Base-by-base conservation (phyloP, 2,888 invertebrate genomes). In the Mycalesis mineus region DNA sequence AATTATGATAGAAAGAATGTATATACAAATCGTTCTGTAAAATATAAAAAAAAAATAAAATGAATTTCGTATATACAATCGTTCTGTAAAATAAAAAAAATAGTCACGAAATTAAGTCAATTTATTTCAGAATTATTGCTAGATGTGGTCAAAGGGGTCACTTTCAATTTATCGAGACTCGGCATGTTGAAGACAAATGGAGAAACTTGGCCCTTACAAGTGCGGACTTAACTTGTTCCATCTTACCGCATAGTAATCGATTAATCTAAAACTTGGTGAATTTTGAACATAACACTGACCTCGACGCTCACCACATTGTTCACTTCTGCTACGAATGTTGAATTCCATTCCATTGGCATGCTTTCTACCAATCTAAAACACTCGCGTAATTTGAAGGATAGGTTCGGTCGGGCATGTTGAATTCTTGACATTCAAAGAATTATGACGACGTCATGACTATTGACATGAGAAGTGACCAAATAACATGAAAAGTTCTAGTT, bases 231-330 rank as follows among this genome's bases (percentile, higher is more conserved):
- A 86, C 77, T 84, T 80, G 70, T 67, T 75, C 78, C 75, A 80
- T 79, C 77, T 78, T 72, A 72, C 79, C 79, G 70, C 73, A 77
- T 65, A 70, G 71, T 73, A 74, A 80, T 81, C 80, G 79, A 84
- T 86, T 84, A 82, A 82, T 80, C 75, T 68, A 58, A 78, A 82
- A 82, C 81, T 84, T 77, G 62, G 69, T 42, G 68, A 70, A 71
- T 72, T 74, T 76, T 74, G 71, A 71, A 75, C 70, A 70, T 70
- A 72, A 75, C 72, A 69, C 66, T 61, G 66, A 67, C 64, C 64
- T 60, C 50, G 50, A 60, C 62, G 64, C 57, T 55, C 60, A 57
- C 57, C 62, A 59, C 65, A 65, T 61, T 64, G 65, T 67, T 57
- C 44, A 59, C 57, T 59, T 52, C 56, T 54, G 60, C 40, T 54